Percentiles rank a stretch among this genome's conserved stretches.
Evolutionary conservation across 30 jellyfish, hydroid and myxozoan genomes (phyloP).

Genomic region (Rhopilema esculentum): DNA sequence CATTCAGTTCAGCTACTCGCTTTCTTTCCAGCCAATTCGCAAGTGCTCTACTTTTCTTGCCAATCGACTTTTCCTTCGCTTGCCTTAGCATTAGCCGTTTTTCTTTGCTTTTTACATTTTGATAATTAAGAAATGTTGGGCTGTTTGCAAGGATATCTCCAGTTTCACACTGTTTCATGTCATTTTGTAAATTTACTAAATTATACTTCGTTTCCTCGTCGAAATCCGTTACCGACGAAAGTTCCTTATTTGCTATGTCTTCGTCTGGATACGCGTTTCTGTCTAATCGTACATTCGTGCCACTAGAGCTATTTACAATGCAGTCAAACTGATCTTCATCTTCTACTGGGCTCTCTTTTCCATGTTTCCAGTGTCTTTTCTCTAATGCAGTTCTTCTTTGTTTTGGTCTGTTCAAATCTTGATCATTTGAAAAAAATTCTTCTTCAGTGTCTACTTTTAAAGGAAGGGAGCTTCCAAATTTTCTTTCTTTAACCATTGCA

Average conservation of each 20-base stretch:
- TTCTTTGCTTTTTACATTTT: conserved; percentile 13
- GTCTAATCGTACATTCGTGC: background rate
- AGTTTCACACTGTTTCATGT: background rate
- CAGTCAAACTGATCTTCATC: background rate
- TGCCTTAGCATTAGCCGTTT: conserved; percentile 20
- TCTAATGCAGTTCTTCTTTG: background rate
- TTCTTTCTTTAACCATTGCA: background rate
- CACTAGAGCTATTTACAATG: background rate
- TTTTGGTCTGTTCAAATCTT: background rate
- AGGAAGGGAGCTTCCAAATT: background rate
- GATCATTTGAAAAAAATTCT: background rate
- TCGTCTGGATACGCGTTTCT: background rate
- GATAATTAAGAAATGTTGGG: background rate
- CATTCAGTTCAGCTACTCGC: conserved; percentile 95
- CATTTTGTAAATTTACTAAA: background rate
- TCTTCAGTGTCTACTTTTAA: background rate
- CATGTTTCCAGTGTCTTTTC: background rate
- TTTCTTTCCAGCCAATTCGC: conserved; percentile 95
- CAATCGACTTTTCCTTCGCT: conserved; percentile 46
- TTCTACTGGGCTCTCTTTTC: background rate
- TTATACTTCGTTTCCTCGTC: background rate
- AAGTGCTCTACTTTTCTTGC: conserved; percentile 82
- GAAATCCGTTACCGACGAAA: background rate
- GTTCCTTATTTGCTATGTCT: background rate
- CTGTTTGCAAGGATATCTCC: background rate